Percentiles rank a stretch among this genome's conserved stretches.
Conservation (phyloP, 2,113 vertebrate genomes). For the Gnathonemus echidnorhynchus region DNA sequence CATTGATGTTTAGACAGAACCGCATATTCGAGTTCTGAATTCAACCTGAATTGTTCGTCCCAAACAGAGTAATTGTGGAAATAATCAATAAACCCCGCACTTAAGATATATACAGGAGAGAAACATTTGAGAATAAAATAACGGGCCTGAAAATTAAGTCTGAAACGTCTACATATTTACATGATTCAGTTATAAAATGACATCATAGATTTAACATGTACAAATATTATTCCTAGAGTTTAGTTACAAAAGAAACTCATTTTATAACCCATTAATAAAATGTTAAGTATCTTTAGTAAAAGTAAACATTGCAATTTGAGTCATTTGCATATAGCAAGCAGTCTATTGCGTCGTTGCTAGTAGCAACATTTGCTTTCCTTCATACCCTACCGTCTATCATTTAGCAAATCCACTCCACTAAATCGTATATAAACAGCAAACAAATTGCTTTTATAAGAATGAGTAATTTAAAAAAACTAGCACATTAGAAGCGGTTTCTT, state of each 20-base stretch:
- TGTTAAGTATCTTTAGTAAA: neutral
- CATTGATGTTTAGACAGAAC: neutral
- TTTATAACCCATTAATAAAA: neutral
- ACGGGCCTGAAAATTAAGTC: neutral
- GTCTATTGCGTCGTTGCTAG: neutral
- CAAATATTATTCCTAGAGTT: neutral
- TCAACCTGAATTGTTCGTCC: neutral
- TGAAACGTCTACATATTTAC: neutral
- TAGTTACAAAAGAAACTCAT: neutral
- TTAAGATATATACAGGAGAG: neutral
- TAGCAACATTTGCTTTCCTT: neutral
- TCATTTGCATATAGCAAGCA: neutral
- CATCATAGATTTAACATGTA: neutral
- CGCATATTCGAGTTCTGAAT: neutral
- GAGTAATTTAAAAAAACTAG: neutral
- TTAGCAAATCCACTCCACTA: neutral
- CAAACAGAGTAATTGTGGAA: neutral
- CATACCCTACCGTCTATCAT: neutral
- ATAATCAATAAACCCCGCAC: neutral
- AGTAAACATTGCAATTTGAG: neutral
- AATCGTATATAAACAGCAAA: neutral
- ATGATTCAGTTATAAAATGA: neutral
- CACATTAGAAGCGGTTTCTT: neutral
- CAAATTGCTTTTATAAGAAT: neutral
- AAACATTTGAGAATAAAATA: neutral